A percentile compares a stretch with the other conserved stretches of the same genome.
These are phyloP conservation scores for Perognathus longimembris DNA, from an alignment of 2,113 vertebrate genomes.

Conservation along the genomic window DNA sequence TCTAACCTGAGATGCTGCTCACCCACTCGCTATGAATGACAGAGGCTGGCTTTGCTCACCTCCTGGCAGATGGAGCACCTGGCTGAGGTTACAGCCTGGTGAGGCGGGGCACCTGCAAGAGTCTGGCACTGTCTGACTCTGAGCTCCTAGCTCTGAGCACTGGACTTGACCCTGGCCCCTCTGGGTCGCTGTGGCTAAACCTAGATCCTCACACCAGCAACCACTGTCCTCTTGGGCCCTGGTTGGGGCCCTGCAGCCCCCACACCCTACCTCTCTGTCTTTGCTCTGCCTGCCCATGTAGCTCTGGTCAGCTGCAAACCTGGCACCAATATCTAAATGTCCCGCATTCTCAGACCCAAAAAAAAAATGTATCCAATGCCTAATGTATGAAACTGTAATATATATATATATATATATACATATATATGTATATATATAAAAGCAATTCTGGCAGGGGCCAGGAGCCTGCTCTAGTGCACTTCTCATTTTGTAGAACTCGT, in stretches of 20 bases:
- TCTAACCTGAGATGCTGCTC: neutral
- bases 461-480: rapidly evolving
- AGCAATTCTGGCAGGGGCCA: neutral
- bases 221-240: neutral
- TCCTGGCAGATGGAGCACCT: neutral
- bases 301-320: slow-evolving; percentile 3
- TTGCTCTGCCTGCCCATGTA: neutral
- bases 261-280: slow-evolving; percentile 58
- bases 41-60: neutral
- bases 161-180: slow-evolving; percentile 1
- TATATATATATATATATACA: no score
- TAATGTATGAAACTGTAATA: no score
- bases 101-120: neutral
- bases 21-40: neutral
- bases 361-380: no score
- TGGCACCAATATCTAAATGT: slow-evolving; percentile 59
- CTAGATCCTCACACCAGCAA: neutral
- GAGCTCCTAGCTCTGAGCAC: neutral
- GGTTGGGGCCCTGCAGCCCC: neutral
- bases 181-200: slow-evolving; percentile 48
- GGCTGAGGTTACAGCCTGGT: neutral
- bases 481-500: rapidly evolving
- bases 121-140: neutral
- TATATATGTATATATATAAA: no score
- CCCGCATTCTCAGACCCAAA: slow-evolving; percentile 35